Conservation (phyloP, 2,113 vertebrate genomes). For the Pycnonotus jocosus region DNA sequence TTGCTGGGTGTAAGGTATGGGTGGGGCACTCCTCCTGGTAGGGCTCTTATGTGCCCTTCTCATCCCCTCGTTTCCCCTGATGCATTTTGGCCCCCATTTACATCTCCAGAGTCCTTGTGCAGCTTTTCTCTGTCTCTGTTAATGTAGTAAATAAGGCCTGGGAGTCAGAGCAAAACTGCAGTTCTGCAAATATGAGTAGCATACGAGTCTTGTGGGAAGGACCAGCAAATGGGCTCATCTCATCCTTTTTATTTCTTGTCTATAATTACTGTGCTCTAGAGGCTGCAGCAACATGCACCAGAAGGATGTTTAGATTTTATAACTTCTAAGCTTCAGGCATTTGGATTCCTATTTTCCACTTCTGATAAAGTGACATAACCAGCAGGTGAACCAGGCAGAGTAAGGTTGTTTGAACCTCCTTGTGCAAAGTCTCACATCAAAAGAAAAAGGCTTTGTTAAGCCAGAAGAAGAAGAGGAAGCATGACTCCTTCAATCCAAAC, state of each 20-base stretch:
- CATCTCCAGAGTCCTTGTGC: not conserved
- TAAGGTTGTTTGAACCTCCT: not conserved
- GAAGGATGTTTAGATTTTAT: not conserved
- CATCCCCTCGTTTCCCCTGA: fast-evolving
- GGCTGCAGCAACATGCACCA: not conserved
- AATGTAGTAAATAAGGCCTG: not conserved
- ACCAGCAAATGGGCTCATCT: not conserved
- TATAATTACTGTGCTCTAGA: not conserved
- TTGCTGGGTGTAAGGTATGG: not conserved
- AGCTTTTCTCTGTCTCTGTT: not conserved
- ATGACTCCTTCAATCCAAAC: not conserved
- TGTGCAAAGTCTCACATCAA: fast-evolving
- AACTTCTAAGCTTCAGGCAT: not conserved
- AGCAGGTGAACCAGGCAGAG: not conserved
- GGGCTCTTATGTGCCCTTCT: not conserved
- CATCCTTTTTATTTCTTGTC: not conserved
- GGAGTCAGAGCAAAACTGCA: not conserved
- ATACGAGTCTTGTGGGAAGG: not conserved
- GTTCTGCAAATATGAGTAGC: not conserved
- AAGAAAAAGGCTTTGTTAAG: not conserved
- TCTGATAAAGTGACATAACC: not conserved
- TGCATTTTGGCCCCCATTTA: not conserved
- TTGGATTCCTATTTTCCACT: not conserved
- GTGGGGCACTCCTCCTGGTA: not conserved
- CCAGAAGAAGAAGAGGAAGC: not conserved